Evolutionary conservation across 2,797 vertebrate species (phyloP).

Genomic region (Xerus rutilus): DNA sequence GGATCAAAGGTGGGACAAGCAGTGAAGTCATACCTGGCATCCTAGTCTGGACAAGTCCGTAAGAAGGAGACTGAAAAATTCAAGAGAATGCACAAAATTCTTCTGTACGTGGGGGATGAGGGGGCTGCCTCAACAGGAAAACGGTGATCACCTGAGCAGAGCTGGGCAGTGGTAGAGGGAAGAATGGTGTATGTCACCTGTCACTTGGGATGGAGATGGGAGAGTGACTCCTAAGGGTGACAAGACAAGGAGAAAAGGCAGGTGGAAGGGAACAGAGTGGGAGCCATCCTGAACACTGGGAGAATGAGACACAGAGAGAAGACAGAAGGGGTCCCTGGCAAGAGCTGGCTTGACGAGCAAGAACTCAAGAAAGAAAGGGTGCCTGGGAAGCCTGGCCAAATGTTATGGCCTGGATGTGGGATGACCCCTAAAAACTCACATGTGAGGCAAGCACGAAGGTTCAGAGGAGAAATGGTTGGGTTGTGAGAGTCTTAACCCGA

Average conservation of each 20-base stretch:
- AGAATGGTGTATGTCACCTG: background rate
- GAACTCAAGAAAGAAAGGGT: background rate
- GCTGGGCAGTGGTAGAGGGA: too few species aligned
- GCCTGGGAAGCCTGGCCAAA: background rate
- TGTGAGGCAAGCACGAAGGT: too few species aligned
- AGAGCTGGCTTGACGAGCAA: background rate
- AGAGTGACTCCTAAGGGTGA: background rate
- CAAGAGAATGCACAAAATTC: background rate
- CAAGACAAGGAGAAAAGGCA: background rate
- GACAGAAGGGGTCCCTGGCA: background rate
- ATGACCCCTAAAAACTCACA: too few species aligned
- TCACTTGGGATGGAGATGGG: background rate
- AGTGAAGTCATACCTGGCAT: background rate
- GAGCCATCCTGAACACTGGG: background rate
- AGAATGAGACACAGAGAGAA: background rate
- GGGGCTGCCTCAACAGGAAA: background rate
- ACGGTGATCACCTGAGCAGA: background rate
- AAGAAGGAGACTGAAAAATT: background rate
- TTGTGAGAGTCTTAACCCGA: too few species aligned
- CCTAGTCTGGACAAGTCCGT: background rate
- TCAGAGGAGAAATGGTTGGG: too few species aligned
- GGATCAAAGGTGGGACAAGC: background rate
- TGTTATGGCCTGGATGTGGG: too few species aligned
- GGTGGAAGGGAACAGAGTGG: background rate
- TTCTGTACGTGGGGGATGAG: background rate